Evolutionary conservation across 2,888 invertebrate genomes (phyloP), one percentile per base, ranked within the genome.

Genomic region (Melanargia galathea): DNA sequence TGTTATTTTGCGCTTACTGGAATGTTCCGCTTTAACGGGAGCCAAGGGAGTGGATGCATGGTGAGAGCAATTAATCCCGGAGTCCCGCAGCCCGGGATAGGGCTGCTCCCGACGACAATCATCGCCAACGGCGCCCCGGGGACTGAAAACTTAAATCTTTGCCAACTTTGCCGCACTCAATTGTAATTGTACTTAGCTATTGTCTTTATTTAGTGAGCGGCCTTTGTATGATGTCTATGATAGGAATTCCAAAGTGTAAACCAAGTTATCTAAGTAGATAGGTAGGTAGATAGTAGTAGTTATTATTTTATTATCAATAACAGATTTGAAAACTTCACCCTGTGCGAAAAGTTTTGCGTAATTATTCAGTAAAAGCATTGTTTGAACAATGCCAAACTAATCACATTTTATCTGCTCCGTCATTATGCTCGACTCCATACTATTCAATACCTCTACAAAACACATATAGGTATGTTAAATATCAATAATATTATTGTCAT

Each of bases 111-210:
- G 83, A 83, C 88, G 90, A 90, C 90, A 90, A 90, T 90, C 89
- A 87, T 78, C 49, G 75, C 60, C 73, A 88, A 90, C 79, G 81
- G 86, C 83, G 77, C 90, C 89, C 90, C 68, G 65, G 90, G 87
- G 90, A 90, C 79, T 70, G 70, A 81, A 83, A 86, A 89, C 80
- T 90, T 89, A 87, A 87, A 87, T 90, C 89, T 90, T 89, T 82
- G 86, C 86, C 80, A 88, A 86, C 81, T 85, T 72, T 65, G 69
- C 63, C 75, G 76, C 72, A 68, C 70, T 67, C 69, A 71, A 77
- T 76, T 79, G 73, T 75, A 76, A 77, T 75, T 77, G 75, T 73
- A 74, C 73, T 69, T 64, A 63, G 66, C 64, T 63, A 63, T 69
- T 68, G 70, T 70, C 71, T 72, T 71, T 70, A 69, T 70, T 71